Evolutionary conservation across 2,888 invertebrate species (phyloP).

Genomic region (Tachystola acroxantha): DNA sequence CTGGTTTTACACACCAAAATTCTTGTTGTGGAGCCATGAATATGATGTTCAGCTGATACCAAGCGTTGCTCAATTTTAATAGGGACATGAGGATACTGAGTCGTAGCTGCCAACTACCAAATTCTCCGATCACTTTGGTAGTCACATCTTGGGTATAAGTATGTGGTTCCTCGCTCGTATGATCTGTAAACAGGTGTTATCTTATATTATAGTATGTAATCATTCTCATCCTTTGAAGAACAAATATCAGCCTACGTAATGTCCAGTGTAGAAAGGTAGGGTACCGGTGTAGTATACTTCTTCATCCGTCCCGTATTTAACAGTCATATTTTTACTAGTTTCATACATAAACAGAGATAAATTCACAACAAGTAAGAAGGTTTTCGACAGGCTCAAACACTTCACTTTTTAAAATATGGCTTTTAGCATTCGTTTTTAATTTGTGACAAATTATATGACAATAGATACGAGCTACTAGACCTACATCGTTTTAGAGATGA

Average conservation of each 20-base stretch:
- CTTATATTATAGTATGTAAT: no score
- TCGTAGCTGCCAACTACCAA: slow-evolving; percentile 78
- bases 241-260: no score
- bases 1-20: slow-evolving; percentile 76
- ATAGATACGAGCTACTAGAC: no score
- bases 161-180: neutral
- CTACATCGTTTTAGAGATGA: no score
- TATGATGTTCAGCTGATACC: slow-evolving; percentile 81
- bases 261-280: no score
- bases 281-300: neutral
- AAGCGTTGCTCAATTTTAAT: slow-evolving; percentile 78
- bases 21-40: slow-evolving; percentile 79
- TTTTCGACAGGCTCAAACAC: no score
- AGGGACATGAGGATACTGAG: slow-evolving; percentile 75
- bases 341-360: no score
- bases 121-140: slow-evolving; percentile 68
- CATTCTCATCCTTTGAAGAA: no score
- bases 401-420: no score
- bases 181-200: neutral
- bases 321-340: neutral
- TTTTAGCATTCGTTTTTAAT: no score
- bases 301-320: neutral
- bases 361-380: no score
- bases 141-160: slow-evolving; percentile 35
- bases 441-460: no score